Evolutionary conservation across 1,140 invertebrate genomes (phyloP).

Genomic region (Drosophila jambulina): DNA sequence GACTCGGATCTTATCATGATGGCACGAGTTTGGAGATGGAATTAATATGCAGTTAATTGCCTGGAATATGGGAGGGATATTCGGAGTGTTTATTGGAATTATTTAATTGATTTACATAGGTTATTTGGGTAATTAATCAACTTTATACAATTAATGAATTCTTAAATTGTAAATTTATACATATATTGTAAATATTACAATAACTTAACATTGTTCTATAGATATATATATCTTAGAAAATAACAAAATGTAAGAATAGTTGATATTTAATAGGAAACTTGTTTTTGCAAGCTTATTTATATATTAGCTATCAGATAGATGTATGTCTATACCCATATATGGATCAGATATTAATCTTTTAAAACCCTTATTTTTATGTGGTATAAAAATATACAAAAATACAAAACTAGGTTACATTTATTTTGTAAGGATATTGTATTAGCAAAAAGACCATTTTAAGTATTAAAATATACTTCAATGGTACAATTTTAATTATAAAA

Average conservation of each 20-base stretch:
- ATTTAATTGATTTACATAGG: background rate
- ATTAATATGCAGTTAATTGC: constrained; percentile 13
- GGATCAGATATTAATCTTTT: background rate
- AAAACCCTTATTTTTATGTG: background rate
- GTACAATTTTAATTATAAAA: too few relatives aligned
- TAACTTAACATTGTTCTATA: background rate
- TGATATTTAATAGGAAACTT: too few relatives aligned
- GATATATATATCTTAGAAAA: too few relatives aligned
- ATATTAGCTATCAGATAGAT: too few relatives aligned
- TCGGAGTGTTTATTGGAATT: background rate
- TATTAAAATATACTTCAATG: too few relatives aligned
- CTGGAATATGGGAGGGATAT: background rate
- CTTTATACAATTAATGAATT: background rate
- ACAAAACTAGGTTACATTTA: background rate
- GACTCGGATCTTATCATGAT: constrained; percentile 1
- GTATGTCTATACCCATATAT: too few relatives aligned
- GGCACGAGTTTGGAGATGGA: constrained; percentile 7
- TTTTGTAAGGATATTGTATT: background rate
- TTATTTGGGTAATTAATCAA: too few relatives aligned
- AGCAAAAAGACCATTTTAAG: too few relatives aligned
- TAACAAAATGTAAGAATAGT: too few relatives aligned
- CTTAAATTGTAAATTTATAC: background rate
- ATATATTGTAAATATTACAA: too few relatives aligned
- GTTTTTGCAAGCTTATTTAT: too few relatives aligned
- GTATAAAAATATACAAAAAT: background rate